These are phyloP conservation scores for Eubasilissa splendida DNA, from an alignment of 2,888 invertebrate species.

Conservation along the genomic window DNA sequence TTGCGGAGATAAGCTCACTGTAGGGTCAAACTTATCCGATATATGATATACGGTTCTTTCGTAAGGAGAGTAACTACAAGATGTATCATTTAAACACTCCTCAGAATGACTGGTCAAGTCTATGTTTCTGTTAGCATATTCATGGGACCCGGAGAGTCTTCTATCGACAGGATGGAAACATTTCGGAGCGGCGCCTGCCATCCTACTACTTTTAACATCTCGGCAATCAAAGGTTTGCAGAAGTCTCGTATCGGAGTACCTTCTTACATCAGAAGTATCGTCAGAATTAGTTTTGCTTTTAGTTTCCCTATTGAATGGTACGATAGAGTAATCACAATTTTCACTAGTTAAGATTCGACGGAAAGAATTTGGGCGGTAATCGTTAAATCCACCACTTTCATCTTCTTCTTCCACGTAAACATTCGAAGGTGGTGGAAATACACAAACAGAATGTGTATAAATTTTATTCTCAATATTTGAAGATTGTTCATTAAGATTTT, in stretches of 20 bases:
- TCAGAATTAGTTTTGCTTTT: slow-evolving; percentile 48
- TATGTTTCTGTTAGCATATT: slow-evolving; percentile 42
- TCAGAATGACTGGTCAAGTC: slow-evolving; percentile 53
- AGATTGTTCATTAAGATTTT: slow-evolving; percentile 37
- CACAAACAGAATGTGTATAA: slow-evolving; percentile 59
- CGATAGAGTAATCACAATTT: slow-evolving; percentile 55
- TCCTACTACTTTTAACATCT: slow-evolving; percentile 55
- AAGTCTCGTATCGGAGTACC: slow-evolving; percentile 67
- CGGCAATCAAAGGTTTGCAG: slow-evolving; percentile 60
- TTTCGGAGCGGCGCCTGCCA: slow-evolving; percentile 57
- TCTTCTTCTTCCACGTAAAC: slow-evolving; percentile 67
- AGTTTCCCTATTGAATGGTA: slow-evolving; percentile 55
- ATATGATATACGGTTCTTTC: slow-evolving; percentile 67
- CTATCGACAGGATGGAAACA: slow-evolving; percentile 65
- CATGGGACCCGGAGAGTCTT: slow-evolving; percentile 58
- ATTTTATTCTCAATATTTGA: slow-evolving; percentile 37
- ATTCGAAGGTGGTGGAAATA: slow-evolving; percentile 60
- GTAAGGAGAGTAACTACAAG: slow-evolving; percentile 53
- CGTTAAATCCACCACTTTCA: slow-evolving; percentile 72
- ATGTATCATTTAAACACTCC: slow-evolving; percentile 52
- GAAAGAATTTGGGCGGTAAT: slow-evolving; percentile 67
- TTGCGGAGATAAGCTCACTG: slow-evolving; percentile 43
- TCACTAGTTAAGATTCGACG: slow-evolving; percentile 61
- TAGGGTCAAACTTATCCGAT: slow-evolving; percentile 57
- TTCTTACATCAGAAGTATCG: slow-evolving; percentile 61